phyloP scores from a whole-genome alignment of 2,797 vertebrate genomes.

The Oreochromis grahami region DNA sequence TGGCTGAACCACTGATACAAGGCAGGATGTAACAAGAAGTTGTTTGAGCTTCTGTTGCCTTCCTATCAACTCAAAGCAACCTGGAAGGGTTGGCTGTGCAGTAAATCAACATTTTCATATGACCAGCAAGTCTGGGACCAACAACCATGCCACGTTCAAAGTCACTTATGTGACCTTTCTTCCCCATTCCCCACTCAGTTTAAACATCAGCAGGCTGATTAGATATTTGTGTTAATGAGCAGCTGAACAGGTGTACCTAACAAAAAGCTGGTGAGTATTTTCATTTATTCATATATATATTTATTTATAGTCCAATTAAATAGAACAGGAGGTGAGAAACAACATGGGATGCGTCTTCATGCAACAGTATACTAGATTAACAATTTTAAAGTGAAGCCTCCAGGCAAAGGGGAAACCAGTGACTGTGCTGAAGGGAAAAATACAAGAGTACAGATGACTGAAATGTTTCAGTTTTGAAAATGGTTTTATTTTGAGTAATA shows the following conservation, averaged over 20 bases:
- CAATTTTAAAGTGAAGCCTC: neutral
- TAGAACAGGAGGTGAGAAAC: neutral
- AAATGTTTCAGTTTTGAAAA: neutral
- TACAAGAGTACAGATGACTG: neutral
- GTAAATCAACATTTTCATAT: neutral
- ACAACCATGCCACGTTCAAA: neutral
- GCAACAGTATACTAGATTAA: neutral
- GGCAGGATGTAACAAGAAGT: neutral
- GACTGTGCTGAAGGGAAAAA: neutral
- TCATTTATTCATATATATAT: too few relatives aligned
- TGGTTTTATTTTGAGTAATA: neutral
- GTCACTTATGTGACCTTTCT: neutral
- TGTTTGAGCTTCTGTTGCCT: neutral
- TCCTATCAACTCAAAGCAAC: neutral
- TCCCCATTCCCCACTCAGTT: neutral
- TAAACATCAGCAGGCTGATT: neutral
- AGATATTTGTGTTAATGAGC: neutral
- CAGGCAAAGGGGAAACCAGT: neutral
- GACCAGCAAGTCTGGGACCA: neutral
- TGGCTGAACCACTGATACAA: neutral
- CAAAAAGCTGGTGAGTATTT: accelerated
- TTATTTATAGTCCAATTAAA: neutral
- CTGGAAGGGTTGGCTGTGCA: neutral
- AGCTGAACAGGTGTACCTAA: neutral
- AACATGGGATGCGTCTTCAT: neutral